Conservation (phyloP, 1,140 invertebrate species). For the Leucophenga varia region DNA sequence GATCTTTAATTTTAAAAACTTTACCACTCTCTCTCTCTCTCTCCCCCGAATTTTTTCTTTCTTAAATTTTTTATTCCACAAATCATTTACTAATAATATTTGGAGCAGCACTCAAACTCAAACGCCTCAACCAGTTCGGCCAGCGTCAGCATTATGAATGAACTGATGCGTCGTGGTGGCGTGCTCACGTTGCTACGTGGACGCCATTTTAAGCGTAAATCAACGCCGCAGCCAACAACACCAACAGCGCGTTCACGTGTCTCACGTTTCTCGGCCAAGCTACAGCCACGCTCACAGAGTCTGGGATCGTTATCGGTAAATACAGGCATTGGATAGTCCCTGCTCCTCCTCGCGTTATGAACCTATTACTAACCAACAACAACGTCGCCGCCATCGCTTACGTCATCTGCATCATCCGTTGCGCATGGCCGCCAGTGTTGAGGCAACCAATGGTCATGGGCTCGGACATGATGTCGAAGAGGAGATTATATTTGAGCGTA, state of each 20-base stretch:
- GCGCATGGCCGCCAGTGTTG: constrained; percentile 44
- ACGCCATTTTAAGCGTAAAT: constrained; percentile 48
- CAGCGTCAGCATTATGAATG: constrained; percentile 48
- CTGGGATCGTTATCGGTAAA: constrained; percentile 55
- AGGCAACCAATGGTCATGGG: constrained; percentile 16
- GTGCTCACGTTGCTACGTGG: constrained; percentile 46
- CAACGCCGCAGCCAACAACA: constrained; percentile 44
- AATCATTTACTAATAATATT: too few species aligned
- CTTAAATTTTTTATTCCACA: too few species aligned
- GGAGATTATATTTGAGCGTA: constrained; percentile 3
- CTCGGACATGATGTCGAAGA: constrained; percentile 39
- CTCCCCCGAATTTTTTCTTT: too few species aligned
- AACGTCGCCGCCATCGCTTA: too few species aligned
- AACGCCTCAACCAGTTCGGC: constrained; percentile 34
- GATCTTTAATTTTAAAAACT: too few species aligned
- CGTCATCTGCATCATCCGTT: too few species aligned
- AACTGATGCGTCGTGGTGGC: constrained; percentile 46
- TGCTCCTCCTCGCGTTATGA: constrained; percentile 32
- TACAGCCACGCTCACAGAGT: constrained; percentile 50
- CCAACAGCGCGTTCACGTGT: constrained; percentile 33
- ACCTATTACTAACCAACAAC: constrained; percentile 51
- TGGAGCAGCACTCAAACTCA: constrained; percentile 43
- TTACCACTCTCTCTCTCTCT: too few species aligned
- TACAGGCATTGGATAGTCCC: constrained; percentile 38
- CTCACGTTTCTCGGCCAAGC: constrained; percentile 30